Percentiles rank a stretch among this genome's conserved stretches.
phyloP scores from a whole-genome alignment of 2,888 invertebrate species.

The Pseudoips prasinana region DNA sequence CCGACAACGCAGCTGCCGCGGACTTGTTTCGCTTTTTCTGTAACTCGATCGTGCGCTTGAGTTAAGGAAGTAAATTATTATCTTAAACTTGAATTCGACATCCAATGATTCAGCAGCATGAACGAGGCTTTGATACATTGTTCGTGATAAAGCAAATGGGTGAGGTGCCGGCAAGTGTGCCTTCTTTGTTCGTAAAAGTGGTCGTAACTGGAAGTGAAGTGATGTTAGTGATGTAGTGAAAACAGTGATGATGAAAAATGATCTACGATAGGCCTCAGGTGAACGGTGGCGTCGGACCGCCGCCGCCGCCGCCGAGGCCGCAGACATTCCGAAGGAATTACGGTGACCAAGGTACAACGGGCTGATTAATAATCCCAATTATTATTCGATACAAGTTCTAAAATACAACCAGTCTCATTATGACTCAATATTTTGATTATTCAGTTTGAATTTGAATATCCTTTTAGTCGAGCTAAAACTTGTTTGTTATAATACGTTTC shows the following conservation, averaged over 20 bases:
- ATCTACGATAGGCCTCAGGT: conserved; percentile 69
- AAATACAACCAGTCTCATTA: conserved; percentile 29
- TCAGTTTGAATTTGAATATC: conserved; percentile 20
- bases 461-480: conserved; percentile 15
- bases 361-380: conserved; percentile 37
- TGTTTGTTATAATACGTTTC: conserved; percentile 17
- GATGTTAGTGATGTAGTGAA: conserved; percentile 46
- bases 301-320: conserved; percentile 66
- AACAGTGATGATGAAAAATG: conserved; percentile 72
- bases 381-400: conserved; percentile 27
- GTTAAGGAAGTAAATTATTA: conserved; percentile 34
- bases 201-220: conserved; percentile 28
- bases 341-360: conserved; percentile 80
- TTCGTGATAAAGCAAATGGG: conserved; percentile 28
- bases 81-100: conserved; percentile 29
- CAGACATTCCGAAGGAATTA: conserved; percentile 80
- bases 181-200: conserved; percentile 31
- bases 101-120: conserved; percentile 32
- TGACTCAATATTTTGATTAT: conserved; percentile 22
- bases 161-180: conserved; percentile 12
- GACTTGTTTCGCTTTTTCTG: conserved; percentile 49
- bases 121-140: conserved; percentile 17
- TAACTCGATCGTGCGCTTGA: conserved; percentile 39
- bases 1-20: conserved; percentile 58
- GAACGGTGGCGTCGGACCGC: conserved; percentile 63